These are phyloP conservation scores for Micronisus gabar DNA, from an alignment of 2,113 vertebrate species.

Conservation along the genomic window DNA sequence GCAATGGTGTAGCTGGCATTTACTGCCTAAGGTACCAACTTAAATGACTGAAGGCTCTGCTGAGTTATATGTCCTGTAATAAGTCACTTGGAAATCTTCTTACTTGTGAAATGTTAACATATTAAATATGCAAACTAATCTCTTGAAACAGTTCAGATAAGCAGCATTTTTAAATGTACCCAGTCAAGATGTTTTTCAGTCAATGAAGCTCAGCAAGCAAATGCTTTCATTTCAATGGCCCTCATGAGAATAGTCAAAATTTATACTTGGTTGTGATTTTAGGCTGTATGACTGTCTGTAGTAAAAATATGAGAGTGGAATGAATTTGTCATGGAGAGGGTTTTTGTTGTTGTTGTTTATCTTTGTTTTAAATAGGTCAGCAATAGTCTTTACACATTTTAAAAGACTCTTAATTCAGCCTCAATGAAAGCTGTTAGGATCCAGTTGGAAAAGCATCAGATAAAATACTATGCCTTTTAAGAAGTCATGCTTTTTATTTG, in stretches of 20 bases:
- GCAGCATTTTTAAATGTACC: background rate
- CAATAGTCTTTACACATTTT: background rate
- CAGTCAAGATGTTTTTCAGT: background rate
- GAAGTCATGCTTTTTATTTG: background rate
- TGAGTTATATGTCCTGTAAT: background rate
- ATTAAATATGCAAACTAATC: conserved; percentile 3
- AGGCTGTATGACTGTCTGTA: background rate
- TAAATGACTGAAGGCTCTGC: background rate
- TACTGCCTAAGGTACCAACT: background rate
- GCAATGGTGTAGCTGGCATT: background rate
- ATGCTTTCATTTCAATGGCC: background rate
- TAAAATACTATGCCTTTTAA: background rate
- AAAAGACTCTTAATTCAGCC: background rate
- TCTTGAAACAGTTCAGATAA: background rate
- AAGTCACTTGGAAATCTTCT: conserved; percentile 4
- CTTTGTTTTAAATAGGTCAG: conserved; percentile 11
- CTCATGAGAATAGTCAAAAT: background rate
- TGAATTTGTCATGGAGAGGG: background rate
- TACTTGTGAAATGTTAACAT: background rate
- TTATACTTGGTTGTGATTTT: conserved; percentile 14
- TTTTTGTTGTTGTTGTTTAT: background rate
- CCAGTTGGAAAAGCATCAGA: background rate
- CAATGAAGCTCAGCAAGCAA: conserved; percentile 11
- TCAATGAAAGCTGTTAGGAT: background rate
- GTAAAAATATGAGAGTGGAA: background rate